A percentile compares a stretch with the other conserved stretches of the same genome.
These are phyloP conservation scores for Phainopepla nitens DNA, from an alignment of 2,113 vertebrate species.

Conservation along the genomic window DNA sequence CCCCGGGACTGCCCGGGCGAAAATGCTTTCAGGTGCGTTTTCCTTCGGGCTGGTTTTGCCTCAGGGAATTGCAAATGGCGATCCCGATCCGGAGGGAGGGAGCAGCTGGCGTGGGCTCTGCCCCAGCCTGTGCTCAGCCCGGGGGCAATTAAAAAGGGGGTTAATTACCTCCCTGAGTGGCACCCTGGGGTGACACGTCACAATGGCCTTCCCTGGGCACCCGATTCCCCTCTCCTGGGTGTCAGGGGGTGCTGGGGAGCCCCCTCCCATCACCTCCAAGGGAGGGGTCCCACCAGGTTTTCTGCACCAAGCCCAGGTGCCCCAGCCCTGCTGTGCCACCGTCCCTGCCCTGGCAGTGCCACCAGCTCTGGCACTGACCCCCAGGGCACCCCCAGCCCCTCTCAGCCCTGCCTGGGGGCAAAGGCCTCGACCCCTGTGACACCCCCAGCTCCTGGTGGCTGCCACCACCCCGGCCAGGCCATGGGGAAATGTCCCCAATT, in stretches of 20 bases:
- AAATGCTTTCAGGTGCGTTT: fast-evolving
- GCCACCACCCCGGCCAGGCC: background rate
- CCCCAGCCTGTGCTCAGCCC: background rate
- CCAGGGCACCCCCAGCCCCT: background rate
- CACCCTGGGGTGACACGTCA: background rate
- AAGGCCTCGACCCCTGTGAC: fast-evolving
- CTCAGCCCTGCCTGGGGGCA: background rate
- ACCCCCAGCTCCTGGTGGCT: background rate
- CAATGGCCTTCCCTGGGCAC: too few relatives aligned
- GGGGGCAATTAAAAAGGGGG: background rate
- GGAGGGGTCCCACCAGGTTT: fast-evolving
- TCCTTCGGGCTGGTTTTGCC: background rate
- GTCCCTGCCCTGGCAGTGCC: background rate
- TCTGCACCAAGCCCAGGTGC: background rate
- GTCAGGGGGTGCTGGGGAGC: background rate
- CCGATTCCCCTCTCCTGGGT: background rate
- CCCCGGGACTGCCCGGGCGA: background rate
- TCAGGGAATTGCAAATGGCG: background rate
- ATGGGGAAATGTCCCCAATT: fast-evolving
- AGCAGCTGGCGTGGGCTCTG: background rate
- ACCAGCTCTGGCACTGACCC: background rate
- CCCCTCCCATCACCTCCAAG: background rate
- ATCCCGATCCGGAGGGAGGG: fast-evolving
- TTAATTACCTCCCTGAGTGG: background rate
- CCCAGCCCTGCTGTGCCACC: background rate